These are phyloP conservation scores for Athene noctua DNA, from an alignment of 2,113 vertebrate species.

Conservation along the genomic window DNA sequence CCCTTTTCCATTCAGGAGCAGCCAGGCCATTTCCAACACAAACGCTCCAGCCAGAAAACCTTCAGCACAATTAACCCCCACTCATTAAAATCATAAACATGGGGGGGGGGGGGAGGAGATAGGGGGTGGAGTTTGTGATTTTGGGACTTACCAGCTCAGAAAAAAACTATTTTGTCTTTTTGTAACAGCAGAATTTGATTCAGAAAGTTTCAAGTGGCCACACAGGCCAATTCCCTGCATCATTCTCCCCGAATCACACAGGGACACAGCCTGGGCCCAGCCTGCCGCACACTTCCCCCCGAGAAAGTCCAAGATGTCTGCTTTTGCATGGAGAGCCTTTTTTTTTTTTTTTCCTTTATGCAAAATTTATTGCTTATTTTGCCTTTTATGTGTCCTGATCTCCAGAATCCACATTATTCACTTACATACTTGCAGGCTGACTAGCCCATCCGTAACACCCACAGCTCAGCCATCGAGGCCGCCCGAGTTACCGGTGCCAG, in stretches of 20 bases:
- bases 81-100: not conserved
- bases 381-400: not conserved
- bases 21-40: not conserved
- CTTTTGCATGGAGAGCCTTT: rapidly evolving
- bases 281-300: not conserved
- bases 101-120: rapidly evolving
- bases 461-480: rapidly evolving
- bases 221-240: not conserved
- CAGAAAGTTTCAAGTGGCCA: not conserved
- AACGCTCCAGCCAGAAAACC: rapidly evolving
- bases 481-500: rapidly evolving
- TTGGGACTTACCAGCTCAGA: not conserved
- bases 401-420: no score
- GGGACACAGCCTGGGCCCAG: not conserved
- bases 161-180: not conserved
- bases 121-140: not conserved
- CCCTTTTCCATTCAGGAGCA: not conserved
- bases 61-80: not conserved
- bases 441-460: not conserved
- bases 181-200: not conserved
- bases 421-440: not conserved
- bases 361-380: not conserved
- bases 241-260: not conserved
- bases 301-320: not conserved
- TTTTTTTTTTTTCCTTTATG: not conserved